These are phyloP conservation scores for Philonicus albiceps DNA, from an alignment of 2,888 invertebrate species.

Conservation along the genomic window DNA sequence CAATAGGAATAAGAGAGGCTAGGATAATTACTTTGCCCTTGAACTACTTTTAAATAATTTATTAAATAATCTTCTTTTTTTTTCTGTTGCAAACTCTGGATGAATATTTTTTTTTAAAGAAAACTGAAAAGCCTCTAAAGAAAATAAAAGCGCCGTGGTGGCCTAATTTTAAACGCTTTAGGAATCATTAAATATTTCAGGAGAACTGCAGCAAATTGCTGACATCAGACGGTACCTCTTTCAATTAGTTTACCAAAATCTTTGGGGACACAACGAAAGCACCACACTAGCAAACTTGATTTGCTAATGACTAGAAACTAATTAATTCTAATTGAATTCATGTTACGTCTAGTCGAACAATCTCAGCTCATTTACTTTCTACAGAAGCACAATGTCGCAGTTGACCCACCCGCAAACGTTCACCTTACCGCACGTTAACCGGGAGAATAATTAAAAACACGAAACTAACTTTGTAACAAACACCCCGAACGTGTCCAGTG, in stretches of 20 bases:
- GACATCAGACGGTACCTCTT: not conserved
- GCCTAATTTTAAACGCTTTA: not conserved
- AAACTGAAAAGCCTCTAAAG: not conserved
- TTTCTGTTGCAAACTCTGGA: not conserved
- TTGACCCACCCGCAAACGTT: not conserved
- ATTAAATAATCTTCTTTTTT: not conserved
- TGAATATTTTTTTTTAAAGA: not conserved
- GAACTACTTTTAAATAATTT: not conserved
- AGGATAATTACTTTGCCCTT: not conserved
- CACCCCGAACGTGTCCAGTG: slow-evolving; percentile 4
- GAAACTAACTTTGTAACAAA: slow-evolving; percentile 34
- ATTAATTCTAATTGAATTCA: not conserved
- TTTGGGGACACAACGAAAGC: not conserved
- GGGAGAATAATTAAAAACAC: slow-evolving; percentile 26
- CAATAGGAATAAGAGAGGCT: not conserved
- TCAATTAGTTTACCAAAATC: not conserved
- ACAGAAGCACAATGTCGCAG: slow-evolving; percentile 4
- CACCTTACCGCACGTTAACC: not conserved
- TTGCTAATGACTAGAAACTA: not conserved
- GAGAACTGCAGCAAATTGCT: not conserved
- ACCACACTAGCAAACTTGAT: not conserved
- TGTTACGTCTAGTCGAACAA: not conserved
- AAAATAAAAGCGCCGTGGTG: not conserved
- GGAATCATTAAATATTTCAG: not conserved
- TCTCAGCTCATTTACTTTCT: not conserved